Evolutionary conservation across 2,888 invertebrate species (phyloP), one percentile per base, ranked within the genome.

Genomic region (Pristionchus maxplancki): DNA sequence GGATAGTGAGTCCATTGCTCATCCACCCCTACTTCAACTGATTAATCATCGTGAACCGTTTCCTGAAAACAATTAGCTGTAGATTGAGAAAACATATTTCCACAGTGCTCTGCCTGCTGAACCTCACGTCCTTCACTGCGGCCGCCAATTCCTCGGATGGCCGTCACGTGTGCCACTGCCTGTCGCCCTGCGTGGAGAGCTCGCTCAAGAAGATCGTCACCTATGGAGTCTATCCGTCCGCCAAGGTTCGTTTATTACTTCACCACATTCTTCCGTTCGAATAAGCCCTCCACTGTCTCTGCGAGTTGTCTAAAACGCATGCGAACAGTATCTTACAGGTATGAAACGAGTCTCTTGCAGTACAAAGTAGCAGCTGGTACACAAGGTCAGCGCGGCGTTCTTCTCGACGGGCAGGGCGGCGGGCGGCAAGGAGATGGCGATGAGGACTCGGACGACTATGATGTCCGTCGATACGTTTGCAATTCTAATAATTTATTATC

Each of bases 321-420:
- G n/a, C n/a, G n/a, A n/a, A n/a, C n/a, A n/a, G n/a, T n/a, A n/a
- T n/a, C n/a, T n/a, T n/a, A n/a, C n/a, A n/a, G n/a, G n/a, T n/a
- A n/a, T n/a, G n/a, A n/a, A n/a, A n/a, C n/a, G n/a, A n/a, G n/a
- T n/a, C n/a, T n/a, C 28, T 64, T 82, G 13, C 31, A 82, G 82
- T 82, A 82, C 82, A n/a, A 28, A 20, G 82, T 82, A 4, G 82
- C 82, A 1, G 40, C 82, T 37, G 82, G 82, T 8, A 82, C 82
- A 6, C 82, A 50, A 28, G 15, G 11, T 0, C 82, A 82, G 31
- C 48, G 82, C 4, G 48, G 9, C 1, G 48, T 24, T 9, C 31
- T 82, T 5, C 31, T 82, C 1, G 50, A 50, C 1, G 50, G 9
- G 28, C 50, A 50, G 15, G 82, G 50, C 6, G 82, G 82, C 8